Evolutionary conservation across 2,888 invertebrate species (phyloP).

Genomic region (Cephus rjabovi): DNA sequence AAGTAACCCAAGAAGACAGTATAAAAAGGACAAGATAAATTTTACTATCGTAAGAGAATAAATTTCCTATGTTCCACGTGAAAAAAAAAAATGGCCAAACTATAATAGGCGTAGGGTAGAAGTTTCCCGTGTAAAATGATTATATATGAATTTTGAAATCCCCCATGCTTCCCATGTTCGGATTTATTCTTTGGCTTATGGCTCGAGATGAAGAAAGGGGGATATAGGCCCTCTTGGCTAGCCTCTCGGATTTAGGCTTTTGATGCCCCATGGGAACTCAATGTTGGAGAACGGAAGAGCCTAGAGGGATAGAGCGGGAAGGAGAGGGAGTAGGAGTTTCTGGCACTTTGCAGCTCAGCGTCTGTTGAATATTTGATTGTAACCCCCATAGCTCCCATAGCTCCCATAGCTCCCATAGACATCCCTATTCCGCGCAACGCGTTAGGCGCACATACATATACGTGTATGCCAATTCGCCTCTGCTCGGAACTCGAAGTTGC

Average conservation of each 20-base stretch:
- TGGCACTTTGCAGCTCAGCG: slow-evolving; percentile 55
- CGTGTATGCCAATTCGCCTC: background rate
- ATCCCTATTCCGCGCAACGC: background rate
- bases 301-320: slow-evolving; percentile 11
- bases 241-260: slow-evolving; percentile 13
- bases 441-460: background rate
- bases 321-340: slow-evolving; percentile 47
- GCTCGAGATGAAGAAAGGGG: background rate
- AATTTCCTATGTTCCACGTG: background rate
- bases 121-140: background rate
- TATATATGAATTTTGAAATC: background rate
- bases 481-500: background rate
- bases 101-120: background rate
- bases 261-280: slow-evolving; percentile 2
- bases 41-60: background rate
- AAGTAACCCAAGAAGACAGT: background rate
- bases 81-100: background rate
- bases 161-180: background rate
- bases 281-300: background rate
- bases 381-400: slow-evolving; percentile 14
- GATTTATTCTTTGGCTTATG: background rate
- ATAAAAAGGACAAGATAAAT: background rate
- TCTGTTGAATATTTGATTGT: slow-evolving; percentile 56
- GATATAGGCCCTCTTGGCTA: background rate
- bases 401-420: background rate